Conservation (phyloP, 2,888 invertebrate genomes). For the Ctena decussata region DNA sequence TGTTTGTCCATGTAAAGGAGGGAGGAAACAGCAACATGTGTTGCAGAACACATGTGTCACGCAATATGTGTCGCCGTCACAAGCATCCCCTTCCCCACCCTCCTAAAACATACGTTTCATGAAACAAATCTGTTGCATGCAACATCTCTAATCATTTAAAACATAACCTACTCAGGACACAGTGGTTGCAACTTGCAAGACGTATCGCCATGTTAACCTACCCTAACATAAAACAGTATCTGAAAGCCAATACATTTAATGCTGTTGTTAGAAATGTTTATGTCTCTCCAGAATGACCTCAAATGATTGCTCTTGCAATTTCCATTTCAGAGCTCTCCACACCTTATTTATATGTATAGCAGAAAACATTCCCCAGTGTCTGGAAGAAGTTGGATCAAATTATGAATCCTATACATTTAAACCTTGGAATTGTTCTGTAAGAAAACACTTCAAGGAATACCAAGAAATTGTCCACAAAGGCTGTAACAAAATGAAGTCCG, state of each 20-base stretch:
- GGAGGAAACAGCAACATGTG: no score
- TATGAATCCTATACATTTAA: background rate
- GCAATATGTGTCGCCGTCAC: no score
- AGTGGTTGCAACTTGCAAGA: background rate
- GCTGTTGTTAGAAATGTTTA: background rate
- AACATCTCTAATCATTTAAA: background rate
- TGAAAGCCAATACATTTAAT: background rate
- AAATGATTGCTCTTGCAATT: no score
- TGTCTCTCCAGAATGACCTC: no score
- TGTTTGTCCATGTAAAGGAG: no score
- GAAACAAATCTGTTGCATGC: background rate
- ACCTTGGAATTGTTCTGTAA: background rate
- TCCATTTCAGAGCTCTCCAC: background rate
- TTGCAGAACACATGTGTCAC: no score
- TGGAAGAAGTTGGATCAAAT: background rate
- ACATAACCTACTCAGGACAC: background rate
- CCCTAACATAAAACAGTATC: no score
- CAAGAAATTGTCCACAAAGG: background rate
- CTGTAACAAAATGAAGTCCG: background rate
- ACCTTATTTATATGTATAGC: background rate
- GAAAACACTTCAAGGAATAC: background rate
- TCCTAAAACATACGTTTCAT: background rate
- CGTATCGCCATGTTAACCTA: background rate
- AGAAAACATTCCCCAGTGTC: slow-evolving; percentile 6
- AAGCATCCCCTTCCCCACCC: background rate